phyloP scores from a whole-genome alignment of 1,140 invertebrate species.

The Polypedilum vanderplanki region DNA sequence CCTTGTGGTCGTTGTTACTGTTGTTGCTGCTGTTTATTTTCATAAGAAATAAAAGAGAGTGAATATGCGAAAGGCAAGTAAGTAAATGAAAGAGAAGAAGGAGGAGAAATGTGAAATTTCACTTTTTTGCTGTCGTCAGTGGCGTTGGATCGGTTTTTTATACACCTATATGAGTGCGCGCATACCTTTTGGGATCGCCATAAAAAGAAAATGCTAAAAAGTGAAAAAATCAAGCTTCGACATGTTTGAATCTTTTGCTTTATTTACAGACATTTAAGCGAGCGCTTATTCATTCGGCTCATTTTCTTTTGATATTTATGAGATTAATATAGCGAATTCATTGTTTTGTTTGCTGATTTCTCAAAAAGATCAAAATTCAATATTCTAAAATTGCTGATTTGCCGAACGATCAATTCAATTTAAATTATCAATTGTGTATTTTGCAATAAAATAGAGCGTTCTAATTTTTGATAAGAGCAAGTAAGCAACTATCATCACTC shows the following conservation, averaged over 20 bases:
- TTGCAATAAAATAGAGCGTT: too few relatives aligned
- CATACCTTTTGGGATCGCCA: neutral
- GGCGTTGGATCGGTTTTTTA: neutral
- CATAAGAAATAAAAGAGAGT: neutral
- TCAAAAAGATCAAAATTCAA: neutral
- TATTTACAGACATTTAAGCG: neutral
- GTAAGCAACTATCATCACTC: neutral
- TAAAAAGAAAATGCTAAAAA: neutral
- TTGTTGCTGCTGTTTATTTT: neutral
- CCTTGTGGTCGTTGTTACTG: neutral
- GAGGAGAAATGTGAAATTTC: constrained; percentile 25
- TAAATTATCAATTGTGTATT: neutral
- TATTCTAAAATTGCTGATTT: neutral
- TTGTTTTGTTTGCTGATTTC: neutral
- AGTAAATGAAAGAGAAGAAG: neutral
- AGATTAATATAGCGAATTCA: neutral
- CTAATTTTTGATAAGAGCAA: too few relatives aligned
- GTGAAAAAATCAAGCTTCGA: neutral
- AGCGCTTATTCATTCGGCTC: too few relatives aligned
- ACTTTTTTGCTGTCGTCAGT: constrained; percentile 26
- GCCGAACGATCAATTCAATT: neutral
- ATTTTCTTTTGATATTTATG: neutral
- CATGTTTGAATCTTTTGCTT: neutral
- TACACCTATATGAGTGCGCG: neutral
- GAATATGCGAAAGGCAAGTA: neutral